Conservation (phyloP, 2,797 vertebrate species). For the Leuciscus waleckii region DNA sequence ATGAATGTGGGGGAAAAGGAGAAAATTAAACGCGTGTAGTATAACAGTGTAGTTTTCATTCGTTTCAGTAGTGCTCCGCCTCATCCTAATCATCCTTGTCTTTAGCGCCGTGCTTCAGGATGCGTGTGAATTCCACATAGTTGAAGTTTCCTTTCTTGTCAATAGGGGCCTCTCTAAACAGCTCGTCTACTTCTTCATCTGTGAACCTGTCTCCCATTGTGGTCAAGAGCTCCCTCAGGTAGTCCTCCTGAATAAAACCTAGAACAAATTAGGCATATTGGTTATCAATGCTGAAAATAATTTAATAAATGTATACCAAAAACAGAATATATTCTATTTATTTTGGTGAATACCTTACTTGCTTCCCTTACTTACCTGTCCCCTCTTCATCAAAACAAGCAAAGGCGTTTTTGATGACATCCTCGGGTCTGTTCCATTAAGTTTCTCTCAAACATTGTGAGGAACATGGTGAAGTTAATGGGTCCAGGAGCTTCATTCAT, state of each 20-base stretch:
- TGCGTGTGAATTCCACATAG: constrained; percentile 95
- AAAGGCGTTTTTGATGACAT: constrained; percentile 93
- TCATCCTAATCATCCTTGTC: constrained; percentile 90
- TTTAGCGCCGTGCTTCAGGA: constrained; percentile 94
- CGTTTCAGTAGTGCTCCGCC: constrained; percentile 1
- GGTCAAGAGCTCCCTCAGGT: constrained; percentile 90
- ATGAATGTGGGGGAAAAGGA: not conserved
- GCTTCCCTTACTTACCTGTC: constrained; percentile 75
- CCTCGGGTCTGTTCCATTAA: constrained; percentile 95
- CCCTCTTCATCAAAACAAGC: constrained; percentile 95
- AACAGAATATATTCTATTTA: not conserved
- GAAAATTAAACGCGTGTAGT: constrained; percentile 38
- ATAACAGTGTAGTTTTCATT: constrained; percentile 48
- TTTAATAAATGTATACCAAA: not conserved
- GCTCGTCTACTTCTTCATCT: constrained; percentile 93
- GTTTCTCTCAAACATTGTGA: constrained; percentile 96
- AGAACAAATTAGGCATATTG: not conserved
- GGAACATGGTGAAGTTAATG: constrained; percentile 93
- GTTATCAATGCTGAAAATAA: not conserved
- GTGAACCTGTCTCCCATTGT: constrained; percentile 96
- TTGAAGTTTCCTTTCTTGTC: constrained; percentile 96
- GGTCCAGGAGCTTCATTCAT: constrained; percentile 94
- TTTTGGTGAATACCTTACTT: too few species aligned
- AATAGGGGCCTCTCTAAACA: constrained; percentile 93
- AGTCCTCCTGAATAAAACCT: constrained; percentile 93